Evolutionary conservation across 2,888 invertebrate genomes (phyloP), one percentile per base, ranked within the genome.

Genomic region (Netelia melanura): DNA sequence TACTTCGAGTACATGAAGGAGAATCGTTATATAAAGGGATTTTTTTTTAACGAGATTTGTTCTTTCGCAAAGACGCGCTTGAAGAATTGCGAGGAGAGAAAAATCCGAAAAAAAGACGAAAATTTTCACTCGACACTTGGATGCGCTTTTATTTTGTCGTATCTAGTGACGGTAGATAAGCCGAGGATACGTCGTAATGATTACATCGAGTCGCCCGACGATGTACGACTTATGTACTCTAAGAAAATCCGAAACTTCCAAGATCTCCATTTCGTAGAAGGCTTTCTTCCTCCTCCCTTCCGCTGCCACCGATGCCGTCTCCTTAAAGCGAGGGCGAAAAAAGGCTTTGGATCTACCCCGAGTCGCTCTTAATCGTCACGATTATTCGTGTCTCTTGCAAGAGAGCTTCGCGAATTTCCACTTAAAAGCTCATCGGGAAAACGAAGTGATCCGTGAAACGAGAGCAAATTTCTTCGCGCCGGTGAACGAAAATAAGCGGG

Each of bases 131-230:
- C 65, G 48, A 43, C 44, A 11, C 43, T 67, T 64, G 17, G 38
- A 78, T 78, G 38, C 48, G 48, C n/a, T 44, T 68, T 68, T 30
- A 2, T 81, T 64, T 81, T 89, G 88, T 10, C 17, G 25, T 62
- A 10, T 67, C 11, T 21, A 67, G 43, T 17, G 21, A 56, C 56
- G 17, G 56, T 52, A 52, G n/a, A 52, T n/a, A 52, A 52, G 52
- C 52, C 11, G n/a, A 52, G 52, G 86, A 80, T 87, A 89, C 89
- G 88, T 91, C 91, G 89, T 91, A 91, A 92, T 91, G 91, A 91
- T 91, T 91, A 92, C 90, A 52, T 88, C 83, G 89, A 76, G n/a
- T 56, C 84, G 89, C 87, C 85, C 21, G 21, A 88, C 86, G 80
- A 89, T 89, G 86, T 65, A 56, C 25, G 8, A 43, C 61, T 77